Percentiles rank a stretch among this genome's conserved stretches.
phyloP scores from a whole-genome alignment of 1,140 invertebrate genomes.

The Odontomachus brunneus region DNA sequence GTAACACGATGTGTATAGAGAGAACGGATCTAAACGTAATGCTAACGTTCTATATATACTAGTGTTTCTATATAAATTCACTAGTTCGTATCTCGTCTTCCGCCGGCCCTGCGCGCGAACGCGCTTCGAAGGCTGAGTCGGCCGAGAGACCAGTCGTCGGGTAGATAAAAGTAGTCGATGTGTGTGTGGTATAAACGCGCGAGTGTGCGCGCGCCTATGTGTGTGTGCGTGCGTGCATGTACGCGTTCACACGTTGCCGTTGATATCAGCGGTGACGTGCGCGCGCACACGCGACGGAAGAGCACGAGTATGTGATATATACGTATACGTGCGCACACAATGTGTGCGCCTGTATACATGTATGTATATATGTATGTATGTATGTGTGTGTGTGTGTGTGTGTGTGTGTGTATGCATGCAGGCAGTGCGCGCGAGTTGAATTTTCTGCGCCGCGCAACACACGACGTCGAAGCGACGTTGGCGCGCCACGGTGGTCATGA shows the following conservation, averaged over 20 bases:
- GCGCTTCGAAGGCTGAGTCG: conserved; percentile 55
- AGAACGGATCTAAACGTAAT: not conserved
- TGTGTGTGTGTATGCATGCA: not conserved
- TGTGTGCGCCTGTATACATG: not conserved
- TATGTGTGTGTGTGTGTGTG: not conserved
- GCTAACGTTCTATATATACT: not conserved
- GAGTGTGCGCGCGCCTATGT: no score
- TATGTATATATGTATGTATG: not conserved
- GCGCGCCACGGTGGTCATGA: conserved; percentile 71
- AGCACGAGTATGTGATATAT: not conserved
- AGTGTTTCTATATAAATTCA: conserved; percentile 10
- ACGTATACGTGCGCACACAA: not conserved
- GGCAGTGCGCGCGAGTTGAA: conserved; percentile 61
- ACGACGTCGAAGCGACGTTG: conserved; percentile 65
- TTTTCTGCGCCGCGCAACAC: conserved; percentile 74
- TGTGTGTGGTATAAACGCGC: not conserved
- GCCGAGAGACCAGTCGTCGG: conserved; percentile 53
- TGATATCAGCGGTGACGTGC: conserved; percentile 26
- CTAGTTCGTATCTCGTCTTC: not conserved
- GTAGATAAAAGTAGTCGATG: conserved; percentile 56
- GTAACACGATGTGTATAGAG: not conserved
- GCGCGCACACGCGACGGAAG: conserved; percentile 41
- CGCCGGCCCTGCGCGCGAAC: conserved; percentile 34
- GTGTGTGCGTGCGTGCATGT: not conserved
- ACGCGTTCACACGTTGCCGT: conserved; percentile 20